Conservation (phyloP, 2,888 invertebrate genomes). For the Sisyra terminalis region DNA sequence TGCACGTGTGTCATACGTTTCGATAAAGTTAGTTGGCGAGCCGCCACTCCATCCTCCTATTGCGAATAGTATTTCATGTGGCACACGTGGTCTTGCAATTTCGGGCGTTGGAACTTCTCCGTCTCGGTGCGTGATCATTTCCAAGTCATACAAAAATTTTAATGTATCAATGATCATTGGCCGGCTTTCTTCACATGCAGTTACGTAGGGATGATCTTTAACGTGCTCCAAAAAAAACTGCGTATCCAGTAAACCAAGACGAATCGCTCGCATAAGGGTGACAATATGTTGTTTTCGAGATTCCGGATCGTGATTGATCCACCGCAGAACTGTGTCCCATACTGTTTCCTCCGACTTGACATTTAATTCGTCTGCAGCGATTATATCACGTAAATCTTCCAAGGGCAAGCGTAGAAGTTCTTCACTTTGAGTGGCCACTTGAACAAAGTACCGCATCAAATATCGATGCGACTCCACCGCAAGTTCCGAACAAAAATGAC, state of each 20-base stretch:
- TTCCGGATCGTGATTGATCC: conserved; percentile 69
- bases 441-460: conserved; percentile 59
- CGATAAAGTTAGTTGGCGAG: conserved; percentile 60
- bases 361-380: conserved; percentile 70
- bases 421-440: conserved; percentile 52
- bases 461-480: conserved; percentile 51
- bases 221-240: conserved; percentile 83
- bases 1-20: conserved; percentile 78
- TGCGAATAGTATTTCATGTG: conserved; percentile 77
- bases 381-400: conserved; percentile 57
- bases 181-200: conserved; percentile 64
- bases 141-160: conserved; percentile 81
- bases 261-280: conserved; percentile 60
- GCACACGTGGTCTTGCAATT: conserved; percentile 67
- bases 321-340: conserved; percentile 72
- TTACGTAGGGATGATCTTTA: conserved; percentile 75
- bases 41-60: conserved; percentile 68
- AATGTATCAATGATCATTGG: conserved; percentile 83
- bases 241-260: conserved; percentile 70
- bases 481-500: conserved; percentile 55
- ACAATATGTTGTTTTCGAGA: conserved; percentile 58
- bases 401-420: conserved; percentile 57
- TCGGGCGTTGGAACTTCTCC: conserved; percentile 72
- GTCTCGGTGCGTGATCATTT: conserved; percentile 65
- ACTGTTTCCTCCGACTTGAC: conserved; percentile 76